Percentiles rank a stretch among this genome's conserved stretches.
phyloP scores from a whole-genome alignment of 1,140 invertebrate species.

The Stenopsyche tienmushanensis region DNA sequence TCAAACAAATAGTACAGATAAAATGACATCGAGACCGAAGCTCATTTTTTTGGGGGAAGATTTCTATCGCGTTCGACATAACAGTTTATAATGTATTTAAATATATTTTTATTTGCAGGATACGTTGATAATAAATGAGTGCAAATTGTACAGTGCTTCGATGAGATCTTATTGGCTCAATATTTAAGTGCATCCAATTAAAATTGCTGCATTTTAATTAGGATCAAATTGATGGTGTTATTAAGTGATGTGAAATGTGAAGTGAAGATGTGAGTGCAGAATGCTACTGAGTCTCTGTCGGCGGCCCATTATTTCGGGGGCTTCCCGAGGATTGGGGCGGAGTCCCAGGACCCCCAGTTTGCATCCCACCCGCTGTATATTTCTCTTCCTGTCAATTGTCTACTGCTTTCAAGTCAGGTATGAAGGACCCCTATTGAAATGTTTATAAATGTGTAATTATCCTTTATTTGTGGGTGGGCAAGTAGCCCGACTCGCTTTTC shows the following conservation, averaged over 20 bases:
- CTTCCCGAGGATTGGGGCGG: conserved; percentile 20
- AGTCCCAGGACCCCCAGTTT: conserved; percentile 8
- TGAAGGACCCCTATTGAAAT: conserved; percentile 8
- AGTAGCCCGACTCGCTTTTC: not conserved
- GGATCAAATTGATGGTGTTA: too few species aligned
- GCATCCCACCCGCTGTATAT: conserved; percentile 13
- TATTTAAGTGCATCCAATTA: too few species aligned
- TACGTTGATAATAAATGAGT: too few species aligned
- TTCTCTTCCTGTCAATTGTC: conserved; percentile 20
- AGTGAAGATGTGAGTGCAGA: conserved; percentile 31
- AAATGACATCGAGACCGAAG: not conserved
- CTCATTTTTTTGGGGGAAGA: too few species aligned
- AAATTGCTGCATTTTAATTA: too few species aligned
- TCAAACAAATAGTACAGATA: conserved; percentile 14
- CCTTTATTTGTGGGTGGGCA: conserved; percentile 23
- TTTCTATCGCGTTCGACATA: too few species aligned
- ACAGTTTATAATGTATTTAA: too few species aligned
- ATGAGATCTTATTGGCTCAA: too few species aligned
- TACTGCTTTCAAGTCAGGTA: conserved; percentile 28
- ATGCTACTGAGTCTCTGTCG: conserved; percentile 27
- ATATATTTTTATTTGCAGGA: too few species aligned
- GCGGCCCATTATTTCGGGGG: conserved; percentile 28
- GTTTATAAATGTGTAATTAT: conserved; percentile 24
- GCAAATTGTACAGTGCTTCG: too few species aligned
- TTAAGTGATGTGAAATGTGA: not conserved